Evolutionary conservation across 2,888 invertebrate species (phyloP).

Genomic region (Drosophila quinaria): DNA sequence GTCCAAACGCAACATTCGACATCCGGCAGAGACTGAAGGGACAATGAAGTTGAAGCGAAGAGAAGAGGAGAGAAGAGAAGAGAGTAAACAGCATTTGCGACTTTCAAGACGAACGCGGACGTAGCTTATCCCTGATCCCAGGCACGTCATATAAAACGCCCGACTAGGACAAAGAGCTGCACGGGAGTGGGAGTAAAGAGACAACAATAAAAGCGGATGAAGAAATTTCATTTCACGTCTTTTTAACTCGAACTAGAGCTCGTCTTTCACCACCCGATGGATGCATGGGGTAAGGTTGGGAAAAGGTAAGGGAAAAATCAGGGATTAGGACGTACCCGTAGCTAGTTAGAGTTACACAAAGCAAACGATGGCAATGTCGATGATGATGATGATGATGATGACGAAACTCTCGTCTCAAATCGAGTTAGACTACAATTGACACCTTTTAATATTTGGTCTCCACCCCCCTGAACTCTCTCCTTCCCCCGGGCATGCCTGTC

Average conservation of each 20-base stretch:
- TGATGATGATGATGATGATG: slow-evolving; percentile 29
- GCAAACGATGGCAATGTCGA: slow-evolving; percentile 33
- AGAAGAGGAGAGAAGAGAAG: slow-evolving; percentile 1
- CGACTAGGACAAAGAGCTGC: background rate
- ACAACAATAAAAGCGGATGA: slow-evolving; percentile 72
- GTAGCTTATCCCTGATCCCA: slow-evolving; percentile 72
- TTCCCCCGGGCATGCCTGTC: slow-evolving; percentile 20
- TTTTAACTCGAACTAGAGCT: slow-evolving; percentile 69
- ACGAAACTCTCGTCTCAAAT: slow-evolving; percentile 22
- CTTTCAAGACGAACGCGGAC: slow-evolving; percentile 30
- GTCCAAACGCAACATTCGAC: slow-evolving; percentile 50
- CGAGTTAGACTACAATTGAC: slow-evolving; percentile 67
- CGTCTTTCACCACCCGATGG: slow-evolving; percentile 48
- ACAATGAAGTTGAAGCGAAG: slow-evolving; percentile 28
- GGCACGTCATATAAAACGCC: slow-evolving; percentile 56
- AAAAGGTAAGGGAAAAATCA: slow-evolving; percentile 5
- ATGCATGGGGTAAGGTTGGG: background rate
- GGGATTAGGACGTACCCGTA: slow-evolving; percentile 34
- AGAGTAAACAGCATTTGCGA: slow-evolving; percentile 64
- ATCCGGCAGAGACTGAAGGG: slow-evolving; percentile 56
- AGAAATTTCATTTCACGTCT: slow-evolving; percentile 84
- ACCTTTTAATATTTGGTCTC: slow-evolving; percentile 67
- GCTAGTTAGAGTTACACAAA: slow-evolving; percentile 49
- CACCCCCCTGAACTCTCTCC: slow-evolving; percentile 1
- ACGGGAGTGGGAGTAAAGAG: slow-evolving; percentile 3